These are phyloP conservation scores for Halichondria panicea DNA, from an alignment of 37 sponge, comb jelly and placozoan species.

Conservation along the genomic window DNA sequence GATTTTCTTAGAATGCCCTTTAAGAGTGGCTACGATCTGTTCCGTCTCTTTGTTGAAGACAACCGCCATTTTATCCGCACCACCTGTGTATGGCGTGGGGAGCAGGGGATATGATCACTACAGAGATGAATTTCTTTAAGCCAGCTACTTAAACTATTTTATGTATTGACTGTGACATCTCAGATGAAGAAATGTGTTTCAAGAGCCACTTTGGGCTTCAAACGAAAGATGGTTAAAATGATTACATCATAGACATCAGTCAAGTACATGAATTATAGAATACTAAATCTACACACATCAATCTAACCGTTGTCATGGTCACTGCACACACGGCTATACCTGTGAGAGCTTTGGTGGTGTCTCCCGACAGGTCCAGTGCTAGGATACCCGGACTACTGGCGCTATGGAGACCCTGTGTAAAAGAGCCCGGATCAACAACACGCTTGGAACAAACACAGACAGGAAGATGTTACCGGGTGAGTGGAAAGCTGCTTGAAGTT, in stretches of 20 bases:
- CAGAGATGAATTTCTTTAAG: no score
- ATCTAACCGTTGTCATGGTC: no score
- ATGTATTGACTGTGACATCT: background rate
- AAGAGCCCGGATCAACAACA: background rate
- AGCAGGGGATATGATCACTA: no score
- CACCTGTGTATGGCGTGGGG: slow-evolving; percentile 69
- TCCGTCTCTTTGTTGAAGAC: slow-evolving; percentile 87
- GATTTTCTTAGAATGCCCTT: slow-evolving; percentile 98
- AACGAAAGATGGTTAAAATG: slow-evolving; percentile 5
- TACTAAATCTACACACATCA: no score
- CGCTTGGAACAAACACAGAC: background rate
- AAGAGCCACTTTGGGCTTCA: background rate
- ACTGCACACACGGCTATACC: slow-evolving; percentile 62
- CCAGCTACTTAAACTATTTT: no score
- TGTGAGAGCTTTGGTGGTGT: slow-evolving; percentile 78
- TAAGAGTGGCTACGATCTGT: slow-evolving; percentile 88
- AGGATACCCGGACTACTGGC: slow-evolving; percentile 97
- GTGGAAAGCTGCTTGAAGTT: slow-evolving; percentile 76
- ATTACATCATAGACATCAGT: slow-evolving; percentile 11
- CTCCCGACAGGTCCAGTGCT: slow-evolving; percentile 85
- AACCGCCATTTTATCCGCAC: slow-evolving; percentile 93
- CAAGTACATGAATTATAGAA: no score
- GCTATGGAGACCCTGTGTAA: slow-evolving; percentile 83
- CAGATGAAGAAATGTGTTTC: background rate
- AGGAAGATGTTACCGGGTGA: slow-evolving; percentile 76